Percentiles rank a stretch among this genome's conserved stretches.
Evolutionary conservation across 2,888 invertebrate species (phyloP).

Genomic region (Apamea epomidion): DNA sequence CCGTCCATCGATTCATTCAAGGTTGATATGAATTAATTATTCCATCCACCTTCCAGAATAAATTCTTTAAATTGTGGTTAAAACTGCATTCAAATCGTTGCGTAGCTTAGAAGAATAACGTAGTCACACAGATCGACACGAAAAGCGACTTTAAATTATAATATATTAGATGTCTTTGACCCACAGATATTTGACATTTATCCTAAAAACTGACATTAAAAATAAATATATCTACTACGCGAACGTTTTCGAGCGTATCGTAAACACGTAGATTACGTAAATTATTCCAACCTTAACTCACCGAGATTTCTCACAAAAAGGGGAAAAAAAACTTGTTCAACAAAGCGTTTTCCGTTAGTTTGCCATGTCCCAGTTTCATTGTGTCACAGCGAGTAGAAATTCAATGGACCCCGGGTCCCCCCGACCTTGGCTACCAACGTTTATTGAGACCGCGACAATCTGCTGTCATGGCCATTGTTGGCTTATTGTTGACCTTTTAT

Average conservation of each 20-base stretch:
- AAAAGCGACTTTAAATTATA: not conserved
- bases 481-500: conserved; percentile 21
- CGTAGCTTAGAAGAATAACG: not conserved
- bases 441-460: conserved; percentile 33
- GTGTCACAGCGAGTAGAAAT: conserved; percentile 37
- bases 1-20: no score
- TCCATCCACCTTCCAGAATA: not conserved
- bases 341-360: conserved; percentile 17
- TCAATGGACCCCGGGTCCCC: conserved; percentile 24
- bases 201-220: not conserved
- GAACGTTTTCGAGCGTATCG: conserved; percentile 20
- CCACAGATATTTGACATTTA: not conserved
- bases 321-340: conserved; percentile 13
- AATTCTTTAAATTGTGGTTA: no score
- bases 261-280: conserved; percentile 6
- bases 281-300: not conserved
- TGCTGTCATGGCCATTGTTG: conserved; percentile 31
- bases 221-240: not conserved
- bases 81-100: not conserved
- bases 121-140: not conserved
- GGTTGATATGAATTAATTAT: no score
- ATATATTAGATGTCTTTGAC: no score
- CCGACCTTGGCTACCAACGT: conserved; percentile 19
- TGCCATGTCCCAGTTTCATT: conserved; percentile 39
- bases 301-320: conserved; percentile 1